Evolutionary conservation across 2,113 vertebrate genomes (phyloP).

Genomic region (Zosterops japonicus): DNA sequence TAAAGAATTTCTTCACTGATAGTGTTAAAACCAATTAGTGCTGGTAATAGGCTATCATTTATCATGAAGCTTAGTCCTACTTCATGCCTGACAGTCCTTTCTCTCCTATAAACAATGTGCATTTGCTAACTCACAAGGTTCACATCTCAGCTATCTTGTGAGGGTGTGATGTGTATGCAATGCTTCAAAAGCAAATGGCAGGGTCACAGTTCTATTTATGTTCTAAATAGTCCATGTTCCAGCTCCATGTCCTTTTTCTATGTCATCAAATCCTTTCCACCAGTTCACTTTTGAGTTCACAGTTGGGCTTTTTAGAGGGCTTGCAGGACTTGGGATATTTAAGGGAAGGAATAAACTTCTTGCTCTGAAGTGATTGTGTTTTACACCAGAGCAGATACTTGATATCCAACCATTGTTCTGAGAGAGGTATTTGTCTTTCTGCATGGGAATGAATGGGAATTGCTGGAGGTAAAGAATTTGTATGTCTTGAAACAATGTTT

Average conservation of each 20-base stretch:
- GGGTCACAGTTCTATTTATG: background rate
- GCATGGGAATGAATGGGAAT: background rate
- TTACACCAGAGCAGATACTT: background rate
- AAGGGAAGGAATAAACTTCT: background rate
- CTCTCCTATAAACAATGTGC: background rate
- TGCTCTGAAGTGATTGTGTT: background rate
- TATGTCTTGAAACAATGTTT: background rate
- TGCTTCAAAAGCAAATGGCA: background rate
- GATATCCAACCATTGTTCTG: background rate
- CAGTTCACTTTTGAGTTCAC: background rate
- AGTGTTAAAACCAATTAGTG: background rate
- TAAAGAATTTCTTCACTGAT: background rate
- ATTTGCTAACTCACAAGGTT: background rate
- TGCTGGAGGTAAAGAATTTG: background rate
- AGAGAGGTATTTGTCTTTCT: background rate
- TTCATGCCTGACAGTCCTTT: background rate
- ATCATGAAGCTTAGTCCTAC: background rate
- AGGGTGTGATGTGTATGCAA: background rate
- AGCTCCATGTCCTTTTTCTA: background rate
- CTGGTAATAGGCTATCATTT: background rate
- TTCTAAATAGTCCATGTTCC: background rate
- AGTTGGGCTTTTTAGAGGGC: background rate
- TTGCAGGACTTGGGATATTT: background rate
- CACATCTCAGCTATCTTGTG: background rate
- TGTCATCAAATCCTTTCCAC: background rate